phyloP scores from a whole-genome alignment of 2,113 vertebrate genomes.

The Platichthys stellatus region DNA sequence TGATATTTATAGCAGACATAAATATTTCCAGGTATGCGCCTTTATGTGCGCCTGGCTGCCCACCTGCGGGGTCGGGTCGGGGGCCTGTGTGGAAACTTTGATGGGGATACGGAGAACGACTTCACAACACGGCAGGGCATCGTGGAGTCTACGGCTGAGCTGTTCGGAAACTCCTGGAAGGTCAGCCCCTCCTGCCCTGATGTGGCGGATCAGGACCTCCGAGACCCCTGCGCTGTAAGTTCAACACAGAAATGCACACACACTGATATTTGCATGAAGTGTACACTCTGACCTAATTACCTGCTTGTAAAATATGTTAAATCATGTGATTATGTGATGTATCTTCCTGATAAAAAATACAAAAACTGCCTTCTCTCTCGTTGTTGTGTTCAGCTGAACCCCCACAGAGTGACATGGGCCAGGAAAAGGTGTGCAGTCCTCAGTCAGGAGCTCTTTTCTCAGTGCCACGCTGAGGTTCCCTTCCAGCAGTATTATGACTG shows the following conservation, averaged over 20 bases:
- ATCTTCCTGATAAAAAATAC: not conserved
- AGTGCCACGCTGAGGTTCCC: constrained; percentile 84
- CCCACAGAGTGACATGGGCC: constrained; percentile 86
- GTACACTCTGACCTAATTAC: not conserved
- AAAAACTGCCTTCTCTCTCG: not conserved
- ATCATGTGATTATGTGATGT: not conserved
- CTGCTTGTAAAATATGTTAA: not conserved
- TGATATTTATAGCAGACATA: too few relatives aligned
- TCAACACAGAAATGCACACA: not conserved
- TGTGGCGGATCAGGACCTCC: constrained; percentile 77
- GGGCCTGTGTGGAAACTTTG: constrained; percentile 92
- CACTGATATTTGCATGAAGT: too few relatives aligned
- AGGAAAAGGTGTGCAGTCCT: constrained; percentile 83
- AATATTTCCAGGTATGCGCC: constrained; percentile 84
- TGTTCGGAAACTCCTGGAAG: constrained; percentile 94
- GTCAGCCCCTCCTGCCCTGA: constrained; percentile 90
- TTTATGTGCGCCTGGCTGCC: constrained; percentile 86
- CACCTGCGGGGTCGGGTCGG: constrained; percentile 82
- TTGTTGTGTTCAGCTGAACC: constrained; percentile 73
- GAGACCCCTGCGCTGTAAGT: constrained; percentile 86
- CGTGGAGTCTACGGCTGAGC: constrained; percentile 85
- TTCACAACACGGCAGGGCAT: constrained; percentile 88
- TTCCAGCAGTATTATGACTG: constrained; percentile 89
- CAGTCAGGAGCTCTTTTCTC: constrained; percentile 82
- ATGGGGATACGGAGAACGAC: constrained; percentile 90